phyloP scores from a whole-genome alignment of 2,797 vertebrate species.

The Semaprochilodus insignis region DNA sequence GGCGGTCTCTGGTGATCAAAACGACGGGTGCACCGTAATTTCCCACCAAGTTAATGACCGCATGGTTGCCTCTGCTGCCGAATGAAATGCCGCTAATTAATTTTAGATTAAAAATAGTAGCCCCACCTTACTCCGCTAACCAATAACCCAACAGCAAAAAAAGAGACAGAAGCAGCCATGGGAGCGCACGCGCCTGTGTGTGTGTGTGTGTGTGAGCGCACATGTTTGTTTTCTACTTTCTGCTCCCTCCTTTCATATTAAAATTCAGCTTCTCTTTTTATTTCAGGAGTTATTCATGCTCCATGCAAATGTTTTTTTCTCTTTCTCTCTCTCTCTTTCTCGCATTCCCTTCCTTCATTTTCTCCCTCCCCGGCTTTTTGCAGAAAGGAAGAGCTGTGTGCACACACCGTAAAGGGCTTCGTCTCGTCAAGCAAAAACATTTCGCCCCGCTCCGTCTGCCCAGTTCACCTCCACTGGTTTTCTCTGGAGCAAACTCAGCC shows the following conservation, averaged over 20 bases:
- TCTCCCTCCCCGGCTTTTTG: background rate
- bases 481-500: background rate
- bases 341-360: background rate
- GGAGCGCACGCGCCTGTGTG: background rate
- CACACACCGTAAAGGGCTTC: conserved; percentile 41
- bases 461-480: conserved; percentile 33
- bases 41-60: conserved; percentile 53
- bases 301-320: conserved; percentile 18
- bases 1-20: conserved; percentile 55
- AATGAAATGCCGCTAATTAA: conserved; percentile 57
- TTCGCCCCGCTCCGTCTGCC: conserved; percentile 2
- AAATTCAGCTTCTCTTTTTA: conserved; percentile 23
- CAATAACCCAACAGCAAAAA: conserved; percentile 39
- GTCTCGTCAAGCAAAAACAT: conserved; percentile 26
- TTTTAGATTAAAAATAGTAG: conserved; percentile 59
- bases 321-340: conserved; percentile 15
- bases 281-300: conserved; percentile 26
- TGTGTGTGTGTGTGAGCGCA: conserved; percentile 18
- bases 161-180: conserved; percentile 15
- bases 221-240: conserved; percentile 18
- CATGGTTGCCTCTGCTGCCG: conserved; percentile 50
- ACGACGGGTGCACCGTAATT: conserved; percentile 44
- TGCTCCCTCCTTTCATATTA: conserved; percentile 29
- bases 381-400: conserved; percentile 9
- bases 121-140: conserved; percentile 23